Conservation (phyloP, 1,140 invertebrate genomes). For the Arctopsyche grandis region DNA sequence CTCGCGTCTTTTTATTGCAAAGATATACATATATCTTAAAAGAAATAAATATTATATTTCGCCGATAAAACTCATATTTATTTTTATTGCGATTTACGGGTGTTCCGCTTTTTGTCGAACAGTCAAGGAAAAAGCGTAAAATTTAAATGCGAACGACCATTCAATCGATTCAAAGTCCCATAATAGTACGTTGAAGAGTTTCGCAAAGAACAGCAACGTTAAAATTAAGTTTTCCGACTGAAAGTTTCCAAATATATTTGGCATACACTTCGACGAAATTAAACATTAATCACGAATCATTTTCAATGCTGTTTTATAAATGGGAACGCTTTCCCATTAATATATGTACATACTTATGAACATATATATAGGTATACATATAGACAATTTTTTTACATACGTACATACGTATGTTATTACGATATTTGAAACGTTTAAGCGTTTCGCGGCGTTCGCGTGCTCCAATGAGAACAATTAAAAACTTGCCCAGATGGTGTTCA, state of each 20-base stretch:
- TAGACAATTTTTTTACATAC: background rate
- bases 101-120: background rate
- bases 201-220: background rate
- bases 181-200: no score
- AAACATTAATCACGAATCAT: background rate
- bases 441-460: background rate
- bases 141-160: no score
- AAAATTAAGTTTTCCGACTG: background rate
- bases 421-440: no score
- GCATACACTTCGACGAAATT: background rate
- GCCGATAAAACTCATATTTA: background rate
- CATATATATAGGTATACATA: background rate
- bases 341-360: background rate
- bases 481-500: background rate
- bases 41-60: background rate
- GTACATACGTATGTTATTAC: background rate
- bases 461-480: conserved; percentile 5
- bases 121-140: no score
- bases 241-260: conserved; percentile 1
- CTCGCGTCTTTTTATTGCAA: background rate
- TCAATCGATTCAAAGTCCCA: no score
- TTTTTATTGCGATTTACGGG: background rate
- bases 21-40: no score
- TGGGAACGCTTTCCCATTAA: background rate
- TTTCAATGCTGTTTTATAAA: background rate